A percentile compares a stretch with the other conserved stretches of the same genome.
These are phyloP conservation scores for Nemapogon koenigi DNA, from an alignment of 2,888 invertebrate species.

Conservation along the genomic window DNA sequence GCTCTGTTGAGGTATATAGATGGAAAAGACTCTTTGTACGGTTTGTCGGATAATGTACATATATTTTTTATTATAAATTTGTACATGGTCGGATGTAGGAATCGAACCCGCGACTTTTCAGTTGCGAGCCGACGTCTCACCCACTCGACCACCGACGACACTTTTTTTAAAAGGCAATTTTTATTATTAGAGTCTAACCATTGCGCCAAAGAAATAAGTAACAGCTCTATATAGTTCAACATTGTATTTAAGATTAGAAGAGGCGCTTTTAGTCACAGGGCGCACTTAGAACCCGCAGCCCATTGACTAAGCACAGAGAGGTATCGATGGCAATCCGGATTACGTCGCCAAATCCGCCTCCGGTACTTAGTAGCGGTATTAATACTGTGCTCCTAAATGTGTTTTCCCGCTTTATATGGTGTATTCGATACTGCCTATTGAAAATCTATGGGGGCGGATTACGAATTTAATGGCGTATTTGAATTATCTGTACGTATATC, in stretches of 20 bases:
- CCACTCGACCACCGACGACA: background rate
- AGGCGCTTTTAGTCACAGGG: conserved; percentile 8
- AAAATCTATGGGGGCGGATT: too few relatives aligned
- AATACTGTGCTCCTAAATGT: too few relatives aligned
- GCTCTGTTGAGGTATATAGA: too few relatives aligned
- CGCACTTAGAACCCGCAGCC: conserved; percentile 1
- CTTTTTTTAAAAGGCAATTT: background rate
- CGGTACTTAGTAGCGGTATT: background rate
- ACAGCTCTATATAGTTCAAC: conserved; percentile 2
- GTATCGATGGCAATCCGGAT: conserved; percentile 9
- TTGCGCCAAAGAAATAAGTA: background rate
- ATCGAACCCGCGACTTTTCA: background rate
- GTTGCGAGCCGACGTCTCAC: background rate
- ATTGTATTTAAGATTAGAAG: conserved; percentile 9
- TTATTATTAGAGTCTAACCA: background rate
- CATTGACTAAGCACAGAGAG: conserved; percentile 6
- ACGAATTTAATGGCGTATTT: too few relatives aligned
- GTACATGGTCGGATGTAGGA: background rate
- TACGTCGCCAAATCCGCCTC: conserved; percentile 5
- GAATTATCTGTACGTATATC: too few relatives aligned
- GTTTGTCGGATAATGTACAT: too few relatives aligned
- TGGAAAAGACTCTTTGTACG: too few relatives aligned
- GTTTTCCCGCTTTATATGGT: too few relatives aligned
- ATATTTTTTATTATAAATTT: background rate
- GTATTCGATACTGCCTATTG: too few relatives aligned